phyloP scores from a whole-genome alignment of 1,140 invertebrate genomes.

The Macrosteles quadrilineatus region DNA sequence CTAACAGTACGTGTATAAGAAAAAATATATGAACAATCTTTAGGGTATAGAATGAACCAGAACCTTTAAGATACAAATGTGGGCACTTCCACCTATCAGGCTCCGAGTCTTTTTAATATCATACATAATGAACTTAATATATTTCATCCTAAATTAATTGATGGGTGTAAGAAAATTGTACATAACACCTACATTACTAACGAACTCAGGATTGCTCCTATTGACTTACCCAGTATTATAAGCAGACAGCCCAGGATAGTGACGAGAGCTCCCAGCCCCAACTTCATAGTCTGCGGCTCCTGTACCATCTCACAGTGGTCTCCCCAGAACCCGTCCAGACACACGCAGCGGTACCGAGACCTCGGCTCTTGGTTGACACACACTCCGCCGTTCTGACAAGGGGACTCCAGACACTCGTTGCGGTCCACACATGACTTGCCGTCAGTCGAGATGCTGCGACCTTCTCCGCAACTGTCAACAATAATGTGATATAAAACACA shows the following conservation, averaged over 20 bases:
- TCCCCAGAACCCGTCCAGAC: slow-evolving; percentile 88
- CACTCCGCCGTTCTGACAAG: slow-evolving; percentile 85
- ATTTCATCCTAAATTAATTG: too few species aligned
- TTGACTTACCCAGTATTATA: slow-evolving; percentile 71
- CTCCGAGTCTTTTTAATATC: too few species aligned
- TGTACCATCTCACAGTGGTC: slow-evolving; percentile 90
- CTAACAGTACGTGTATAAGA: too few species aligned
- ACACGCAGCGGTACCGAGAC: slow-evolving; percentile 78
- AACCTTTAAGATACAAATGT: too few species aligned
- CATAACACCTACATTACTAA: too few species aligned
- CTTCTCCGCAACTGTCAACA: slow-evolving; percentile 79
- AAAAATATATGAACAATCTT: too few species aligned
- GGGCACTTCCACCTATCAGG: too few species aligned
- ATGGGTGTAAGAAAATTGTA: too few species aligned
- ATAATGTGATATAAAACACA: too few species aligned
- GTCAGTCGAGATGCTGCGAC: slow-evolving; percentile 82
- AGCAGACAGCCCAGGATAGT: slow-evolving; percentile 90
- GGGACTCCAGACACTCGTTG: slow-evolving; percentile 89
- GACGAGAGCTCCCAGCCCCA: slow-evolving; percentile 89
- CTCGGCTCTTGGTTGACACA: slow-evolving; percentile 86
- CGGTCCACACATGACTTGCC: slow-evolving; percentile 89
- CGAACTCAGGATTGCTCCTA: too few species aligned
- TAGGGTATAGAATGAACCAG: too few species aligned
- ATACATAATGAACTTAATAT: too few species aligned
- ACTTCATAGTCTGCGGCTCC: slow-evolving; percentile 86